phyloP scores from a whole-genome alignment of 2,888 invertebrate genomes.

The Drosophila trichaetosa region DNA sequence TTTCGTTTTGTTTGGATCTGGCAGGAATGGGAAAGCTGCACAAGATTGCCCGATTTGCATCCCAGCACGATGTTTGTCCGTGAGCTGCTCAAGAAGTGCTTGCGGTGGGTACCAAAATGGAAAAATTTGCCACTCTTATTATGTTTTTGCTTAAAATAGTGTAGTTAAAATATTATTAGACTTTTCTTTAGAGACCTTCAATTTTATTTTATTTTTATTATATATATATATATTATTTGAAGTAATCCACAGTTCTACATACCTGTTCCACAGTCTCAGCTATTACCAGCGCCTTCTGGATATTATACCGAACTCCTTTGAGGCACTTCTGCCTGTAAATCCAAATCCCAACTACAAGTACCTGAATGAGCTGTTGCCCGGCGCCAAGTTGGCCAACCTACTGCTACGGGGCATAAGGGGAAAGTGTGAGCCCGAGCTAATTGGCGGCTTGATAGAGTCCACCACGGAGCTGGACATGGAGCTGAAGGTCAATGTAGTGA shows the following conservation, averaged over 20 bases:
- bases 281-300: conserved; percentile 96
- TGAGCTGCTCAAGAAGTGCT: conserved; percentile 94
- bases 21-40: conserved; percentile 95
- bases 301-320: conserved; percentile 94
- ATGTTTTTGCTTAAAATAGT: not conserved
- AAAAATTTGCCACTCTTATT: too few species aligned
- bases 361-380: conserved; percentile 87
- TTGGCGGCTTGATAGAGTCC: conserved; percentile 24
- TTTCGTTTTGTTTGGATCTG: conserved; percentile 99
- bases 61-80: conserved; percentile 96
- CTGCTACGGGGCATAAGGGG: conserved; percentile 38
- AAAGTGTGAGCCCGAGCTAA: conserved; percentile 6
- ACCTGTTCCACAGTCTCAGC: conserved; percentile 88
- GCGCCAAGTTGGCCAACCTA: conserved; percentile 90
- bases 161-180: too few species aligned
- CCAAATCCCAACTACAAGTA: conserved; percentile 96
- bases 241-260: not conserved
- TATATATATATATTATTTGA: not conserved
- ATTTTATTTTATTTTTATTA: too few species aligned
- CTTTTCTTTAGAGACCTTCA: too few species aligned
- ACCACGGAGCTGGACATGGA: not conserved
- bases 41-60: conserved; percentile 92
- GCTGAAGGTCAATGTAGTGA: conserved; percentile 51
- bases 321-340: conserved; percentile 91
- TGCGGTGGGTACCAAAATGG: conserved; percentile 88